Evolutionary conservation across 2,888 invertebrate species (phyloP).

Genomic region (Mimumesa dahlbomi): DNA sequence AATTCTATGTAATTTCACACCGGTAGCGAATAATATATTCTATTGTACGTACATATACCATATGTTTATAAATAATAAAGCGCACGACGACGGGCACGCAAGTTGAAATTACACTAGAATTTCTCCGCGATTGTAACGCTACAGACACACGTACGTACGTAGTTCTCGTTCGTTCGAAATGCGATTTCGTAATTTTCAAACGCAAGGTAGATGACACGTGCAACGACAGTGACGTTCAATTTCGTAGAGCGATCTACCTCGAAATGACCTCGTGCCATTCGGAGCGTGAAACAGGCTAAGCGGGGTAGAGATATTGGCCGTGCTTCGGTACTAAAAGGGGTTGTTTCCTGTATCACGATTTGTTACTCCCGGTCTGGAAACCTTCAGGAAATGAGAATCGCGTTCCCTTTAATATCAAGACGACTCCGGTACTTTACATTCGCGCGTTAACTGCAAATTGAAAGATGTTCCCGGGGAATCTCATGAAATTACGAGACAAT

Average conservation of each 20-base stretch:
- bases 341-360: slow-evolving; percentile 55
- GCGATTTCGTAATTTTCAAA: slow-evolving; percentile 25
- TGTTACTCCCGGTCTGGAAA: slow-evolving; percentile 48
- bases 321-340: slow-evolving; percentile 50
- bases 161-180: no score
- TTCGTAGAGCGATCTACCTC: slow-evolving; percentile 56
- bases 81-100: no score
- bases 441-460: no score
- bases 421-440: slow-evolving; percentile 15
- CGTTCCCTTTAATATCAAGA: slow-evolving; percentile 37
- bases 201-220: slow-evolving; percentile 41
- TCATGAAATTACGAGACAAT: no score
- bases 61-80: no score
- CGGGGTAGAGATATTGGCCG: slow-evolving; percentile 55
- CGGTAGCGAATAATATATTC: no score
- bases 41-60: no score
- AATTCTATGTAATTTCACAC: no score
- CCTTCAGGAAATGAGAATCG: slow-evolving; percentile 52
- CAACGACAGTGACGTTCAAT: slow-evolving; percentile 51
- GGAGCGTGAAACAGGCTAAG: slow-evolving; percentile 61
- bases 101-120: not conserved
- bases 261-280: slow-evolving; percentile 54
- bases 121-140: no score
- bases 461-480: no score
- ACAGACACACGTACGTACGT: no score